Evolutionary conservation across 2,888 invertebrate species (phyloP).

Genomic region (Caprella mutica): DNA sequence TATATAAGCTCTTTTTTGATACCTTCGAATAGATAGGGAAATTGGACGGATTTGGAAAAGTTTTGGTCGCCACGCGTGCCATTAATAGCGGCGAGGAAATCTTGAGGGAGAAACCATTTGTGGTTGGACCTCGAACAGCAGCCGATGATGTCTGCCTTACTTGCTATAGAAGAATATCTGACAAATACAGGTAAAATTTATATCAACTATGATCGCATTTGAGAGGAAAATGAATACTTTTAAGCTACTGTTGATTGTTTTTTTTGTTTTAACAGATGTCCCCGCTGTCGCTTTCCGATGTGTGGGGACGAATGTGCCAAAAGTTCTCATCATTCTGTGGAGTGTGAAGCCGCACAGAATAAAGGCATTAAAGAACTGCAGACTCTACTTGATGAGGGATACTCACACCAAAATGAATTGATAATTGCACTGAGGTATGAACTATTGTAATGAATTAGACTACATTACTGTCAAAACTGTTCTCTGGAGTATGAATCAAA

Average conservation of each 20-base stretch:
- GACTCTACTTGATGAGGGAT: background rate
- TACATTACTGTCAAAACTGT: too few relatives aligned
- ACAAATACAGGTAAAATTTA: conserved; percentile 19
- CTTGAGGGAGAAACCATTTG: conserved; percentile 22
- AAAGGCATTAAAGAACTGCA: background rate
- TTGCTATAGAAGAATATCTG: conserved; percentile 19
- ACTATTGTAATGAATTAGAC: background rate
- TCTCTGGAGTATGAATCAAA: too few relatives aligned
- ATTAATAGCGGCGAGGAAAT: conserved; percentile 20
- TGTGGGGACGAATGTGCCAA: background rate
- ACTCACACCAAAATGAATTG: background rate
- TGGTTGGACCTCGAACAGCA: conserved; percentile 22
- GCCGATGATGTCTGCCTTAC: conserved; percentile 21
- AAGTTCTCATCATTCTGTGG: background rate
- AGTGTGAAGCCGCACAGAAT: background rate
- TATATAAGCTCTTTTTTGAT: background rate
- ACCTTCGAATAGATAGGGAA: conserved; percentile 16
- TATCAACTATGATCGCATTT: background rate
- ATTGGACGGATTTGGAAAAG: conserved; percentile 14
- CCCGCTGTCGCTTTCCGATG: background rate
- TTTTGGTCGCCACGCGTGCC: conserved; percentile 24
- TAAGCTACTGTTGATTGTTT: too few relatives aligned
- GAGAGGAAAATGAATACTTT: background rate
- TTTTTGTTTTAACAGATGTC: conserved; percentile 3
- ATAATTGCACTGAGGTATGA: conserved; percentile 9